These are phyloP conservation scores for Bryconaethiops microstoma DNA, from an alignment of 2,797 vertebrate genomes.

Conservation along the genomic window DNA sequence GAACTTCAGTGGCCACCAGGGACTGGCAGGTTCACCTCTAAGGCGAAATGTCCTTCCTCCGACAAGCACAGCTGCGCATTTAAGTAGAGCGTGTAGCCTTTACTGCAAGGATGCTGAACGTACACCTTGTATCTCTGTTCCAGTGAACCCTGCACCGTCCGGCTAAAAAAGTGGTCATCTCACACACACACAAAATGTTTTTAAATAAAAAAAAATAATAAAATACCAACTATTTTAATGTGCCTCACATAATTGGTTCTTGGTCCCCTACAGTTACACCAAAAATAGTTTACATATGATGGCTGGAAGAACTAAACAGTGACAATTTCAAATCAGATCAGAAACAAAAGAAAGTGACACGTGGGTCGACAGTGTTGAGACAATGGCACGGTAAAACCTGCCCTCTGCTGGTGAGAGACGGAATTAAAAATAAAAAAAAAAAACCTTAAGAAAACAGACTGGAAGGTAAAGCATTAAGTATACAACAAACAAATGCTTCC, in stretches of 20 bases:
- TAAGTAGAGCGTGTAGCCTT: background rate
- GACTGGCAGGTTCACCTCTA: background rate
- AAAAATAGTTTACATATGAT: background rate
- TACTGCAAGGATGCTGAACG: background rate
- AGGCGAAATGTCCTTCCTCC: background rate
- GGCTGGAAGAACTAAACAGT: background rate
- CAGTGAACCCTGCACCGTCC: background rate
- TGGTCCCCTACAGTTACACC: background rate
- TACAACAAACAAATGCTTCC: background rate
- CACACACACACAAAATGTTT: background rate
- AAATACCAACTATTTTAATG: background rate
- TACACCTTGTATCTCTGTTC: background rate
- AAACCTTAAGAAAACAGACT: background rate
- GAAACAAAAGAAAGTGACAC: slow-evolving; percentile 9
- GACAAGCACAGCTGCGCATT: background rate
- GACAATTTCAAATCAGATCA: background rate
- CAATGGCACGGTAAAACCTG: slow-evolving; percentile 26
- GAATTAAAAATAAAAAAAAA: background rate
- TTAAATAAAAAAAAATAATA: background rate
- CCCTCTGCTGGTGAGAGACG: slow-evolving; percentile 49
- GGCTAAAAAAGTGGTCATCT: background rate
- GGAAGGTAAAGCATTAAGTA: background rate
- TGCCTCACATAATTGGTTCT: background rate
- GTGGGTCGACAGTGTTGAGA: background rate
- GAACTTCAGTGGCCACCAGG: background rate